These are phyloP conservation scores for Paralichthys olivaceus DNA, from an alignment of 2,113 vertebrate genomes.

Conservation along the genomic window DNA sequence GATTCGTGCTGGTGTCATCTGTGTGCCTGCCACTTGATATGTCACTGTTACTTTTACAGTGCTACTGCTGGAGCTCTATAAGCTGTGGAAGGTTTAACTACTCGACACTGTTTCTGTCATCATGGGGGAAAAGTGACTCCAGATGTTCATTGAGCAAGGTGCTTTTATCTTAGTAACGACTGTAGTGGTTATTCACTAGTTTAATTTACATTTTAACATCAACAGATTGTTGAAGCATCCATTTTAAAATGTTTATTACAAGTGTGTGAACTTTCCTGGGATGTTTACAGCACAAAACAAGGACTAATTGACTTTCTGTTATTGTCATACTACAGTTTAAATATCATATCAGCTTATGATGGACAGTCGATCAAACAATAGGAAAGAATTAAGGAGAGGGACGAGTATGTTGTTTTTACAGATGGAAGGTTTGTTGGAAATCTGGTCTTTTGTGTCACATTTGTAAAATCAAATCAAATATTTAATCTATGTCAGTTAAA, in stretches of 20 bases:
- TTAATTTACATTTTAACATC: constrained; percentile 30
- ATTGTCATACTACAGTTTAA: constrained; percentile 18
- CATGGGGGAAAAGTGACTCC: neutral
- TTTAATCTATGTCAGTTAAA: too few relatives aligned
- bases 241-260: neutral
- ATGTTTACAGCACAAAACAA: constrained; percentile 6
- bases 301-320: neutral
- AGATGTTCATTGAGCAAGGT: constrained; percentile 13
- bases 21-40: constrained; percentile 71
- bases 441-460: constrained; percentile 13
- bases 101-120: constrained; percentile 16
- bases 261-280: neutral
- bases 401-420: constrained; percentile 13
- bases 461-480: neutral
- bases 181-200: constrained; percentile 11
- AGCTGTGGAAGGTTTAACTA: constrained; percentile 20
- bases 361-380: neutral
- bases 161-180: constrained; percentile 20
- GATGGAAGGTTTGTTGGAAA: too few relatives aligned
- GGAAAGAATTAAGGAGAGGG: neutral
- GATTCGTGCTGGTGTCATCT: constrained; percentile 59
- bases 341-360: neutral
- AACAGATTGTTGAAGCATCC: neutral
- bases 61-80: constrained; percentile 46
- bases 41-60: constrained; percentile 43